Base-by-base conservation (phyloP, 92 coral and sea anemone species). In the Metridium senile region DNA sequence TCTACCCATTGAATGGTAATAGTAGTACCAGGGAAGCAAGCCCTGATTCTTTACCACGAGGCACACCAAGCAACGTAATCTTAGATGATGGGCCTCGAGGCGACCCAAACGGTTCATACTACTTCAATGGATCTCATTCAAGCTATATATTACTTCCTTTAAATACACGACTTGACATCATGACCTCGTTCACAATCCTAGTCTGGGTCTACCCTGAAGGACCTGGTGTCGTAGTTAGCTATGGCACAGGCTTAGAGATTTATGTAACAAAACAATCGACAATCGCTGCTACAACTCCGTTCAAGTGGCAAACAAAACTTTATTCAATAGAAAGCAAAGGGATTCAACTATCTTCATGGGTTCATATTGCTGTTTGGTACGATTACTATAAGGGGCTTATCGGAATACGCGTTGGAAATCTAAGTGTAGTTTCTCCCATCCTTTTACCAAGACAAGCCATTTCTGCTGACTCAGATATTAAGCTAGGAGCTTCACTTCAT, bases 11-110 rank as follows among this genome's bases (percentile, higher is more conserved):
- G 39, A 71, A 71, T 51, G 23, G 18, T 7, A 23, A 17, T 39
- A 71, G 75, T 23, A 34, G 75, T 0, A 23, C 53, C 16, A 52
- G 28, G 1, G 75, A 75, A 30, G 22, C 33, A 62, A 62, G 81
- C 47, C 72, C 81, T 2, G 35, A 75, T 31, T 26, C 81, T 22
- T 71, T 75, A 2, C 81, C 52, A 33, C 25, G 34, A 16, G 81
- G 71, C 18, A 35, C 31, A 63, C 34, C 59, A 13, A 31, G 26
- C 19, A 46, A 63, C 35, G 23, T 63, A 1, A 20, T 13, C 9
- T n/a, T 75, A 35, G 1, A 22, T n/a, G 52, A 51, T 10, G 81
- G 81, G 62, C 71, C 71, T 1, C 49, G 33, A n/a, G 70, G 81
- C 2, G 6, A 35, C 0, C 33, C 17, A 0, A 34, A 64, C 53